Percentiles rank a stretch among this genome's conserved stretches.
These are phyloP conservation scores for Datnioides undecimradiatus DNA, from an alignment of 2,113 vertebrate species.

Conservation along the genomic window DNA sequence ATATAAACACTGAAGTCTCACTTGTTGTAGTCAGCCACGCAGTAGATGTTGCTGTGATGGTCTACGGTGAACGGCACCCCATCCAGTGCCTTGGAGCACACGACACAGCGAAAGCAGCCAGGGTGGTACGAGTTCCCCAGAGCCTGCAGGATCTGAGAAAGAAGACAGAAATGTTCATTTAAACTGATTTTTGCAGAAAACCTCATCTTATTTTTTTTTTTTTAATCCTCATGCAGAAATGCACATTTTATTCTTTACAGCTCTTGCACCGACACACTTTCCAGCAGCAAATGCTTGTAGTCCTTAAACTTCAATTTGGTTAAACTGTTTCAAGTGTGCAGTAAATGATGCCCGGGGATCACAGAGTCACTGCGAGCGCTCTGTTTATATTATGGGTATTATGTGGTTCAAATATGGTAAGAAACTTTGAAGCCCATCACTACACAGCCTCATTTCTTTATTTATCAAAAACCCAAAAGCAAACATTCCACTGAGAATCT, in stretches of 20 bases:
- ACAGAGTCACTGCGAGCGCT: constrained; percentile 5
- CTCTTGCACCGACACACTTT: background rate
- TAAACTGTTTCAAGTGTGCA: background rate
- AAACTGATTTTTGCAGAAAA: too few species aligned
- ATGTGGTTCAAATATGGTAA: constrained; percentile 63
- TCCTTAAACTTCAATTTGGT: background rate
- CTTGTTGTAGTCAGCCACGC: constrained; percentile 93
- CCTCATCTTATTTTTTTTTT: too few species aligned
- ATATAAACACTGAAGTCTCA: constrained; percentile 42
- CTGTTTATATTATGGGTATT: constrained; percentile 62
- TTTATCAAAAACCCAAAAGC: constrained; percentile 56
- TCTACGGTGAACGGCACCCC: constrained; percentile 92
- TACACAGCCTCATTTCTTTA: constrained; percentile 25
- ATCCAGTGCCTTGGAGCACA: constrained; percentile 90
- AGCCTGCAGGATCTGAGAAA: constrained; percentile 89
- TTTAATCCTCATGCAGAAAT: too few species aligned
- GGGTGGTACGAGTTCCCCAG: constrained; percentile 91
- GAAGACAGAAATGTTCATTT: accelerated
- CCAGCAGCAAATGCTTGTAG: background rate
- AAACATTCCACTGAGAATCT: constrained; percentile 68
- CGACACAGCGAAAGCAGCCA: constrained; percentile 90
- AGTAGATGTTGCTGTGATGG: constrained; percentile 91
- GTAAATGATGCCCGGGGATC: constrained; percentile 15
- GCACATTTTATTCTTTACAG: too few species aligned
- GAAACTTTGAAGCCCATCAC: constrained; percentile 38